These are phyloP conservation scores for Belgica antarctica DNA, from an alignment of 2,888 invertebrate genomes.

Conservation along the genomic window DNA sequence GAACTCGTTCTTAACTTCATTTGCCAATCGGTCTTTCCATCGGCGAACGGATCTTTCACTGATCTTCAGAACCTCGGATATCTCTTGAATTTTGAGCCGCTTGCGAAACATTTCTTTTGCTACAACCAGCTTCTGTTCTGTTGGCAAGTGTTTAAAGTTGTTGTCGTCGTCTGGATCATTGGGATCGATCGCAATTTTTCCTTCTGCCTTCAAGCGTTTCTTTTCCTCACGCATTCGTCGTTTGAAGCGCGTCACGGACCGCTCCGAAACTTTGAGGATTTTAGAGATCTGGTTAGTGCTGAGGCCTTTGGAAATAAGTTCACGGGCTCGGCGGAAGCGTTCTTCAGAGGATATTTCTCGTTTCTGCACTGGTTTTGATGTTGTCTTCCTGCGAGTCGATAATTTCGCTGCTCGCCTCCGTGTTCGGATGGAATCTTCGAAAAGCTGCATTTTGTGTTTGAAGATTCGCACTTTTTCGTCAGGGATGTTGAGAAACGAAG, in stretches of 20 bases:
- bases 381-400: neutral
- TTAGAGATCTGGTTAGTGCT: constrained; percentile 38
- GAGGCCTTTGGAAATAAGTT: constrained; percentile 7
- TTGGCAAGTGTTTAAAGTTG: constrained; percentile 6
- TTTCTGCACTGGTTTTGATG: neutral
- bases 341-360: constrained; percentile 17
- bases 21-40: constrained; percentile 35
- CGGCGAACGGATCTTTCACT: constrained; percentile 33
- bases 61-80: constrained; percentile 20
- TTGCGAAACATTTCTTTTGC: constrained; percentile 33
- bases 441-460: constrained; percentile 37
- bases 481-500: neutral
- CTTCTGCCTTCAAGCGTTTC: constrained; percentile 25
- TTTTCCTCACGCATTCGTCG: constrained; percentile 32
- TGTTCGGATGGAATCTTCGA: constrained; percentile 17
- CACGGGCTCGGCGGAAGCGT: constrained; percentile 14
- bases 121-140: neutral
- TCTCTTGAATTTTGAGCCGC: constrained; percentile 17
- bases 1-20: neutral
- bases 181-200: constrained; percentile 21
- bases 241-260: constrained; percentile 38
- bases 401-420: constrained; percentile 15
- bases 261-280: constrained; percentile 31
- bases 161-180: constrained; percentile 34
- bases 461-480: constrained; percentile 18